These are phyloP conservation scores for Lasioglossum leucozonium DNA, from an alignment of 2,888 invertebrate genomes.

Conservation along the genomic window DNA sequence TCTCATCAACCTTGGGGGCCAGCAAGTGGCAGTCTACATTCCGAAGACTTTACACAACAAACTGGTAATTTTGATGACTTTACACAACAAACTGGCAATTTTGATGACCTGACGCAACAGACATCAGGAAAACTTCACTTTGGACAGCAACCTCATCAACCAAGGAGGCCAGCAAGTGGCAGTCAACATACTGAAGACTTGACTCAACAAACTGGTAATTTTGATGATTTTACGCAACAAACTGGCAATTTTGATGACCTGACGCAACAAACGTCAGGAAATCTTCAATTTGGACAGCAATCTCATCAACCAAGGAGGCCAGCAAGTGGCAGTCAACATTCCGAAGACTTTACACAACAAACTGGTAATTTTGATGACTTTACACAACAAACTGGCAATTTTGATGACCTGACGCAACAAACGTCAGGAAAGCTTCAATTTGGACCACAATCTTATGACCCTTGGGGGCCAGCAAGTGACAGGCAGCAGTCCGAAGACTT, in stretches of 20 bases:
- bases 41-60: slow-evolving; percentile 62
- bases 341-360: slow-evolving; percentile 45
- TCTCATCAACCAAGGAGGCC: slow-evolving; percentile 17
- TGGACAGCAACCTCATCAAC: slow-evolving; percentile 34
- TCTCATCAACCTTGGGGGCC: slow-evolving; percentile 21
- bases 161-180: slow-evolving; percentile 14
- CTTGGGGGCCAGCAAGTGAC: slow-evolving; percentile 11
- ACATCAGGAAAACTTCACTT: slow-evolving; percentile 44
- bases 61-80: slow-evolving; percentile 58
- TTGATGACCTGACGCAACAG: slow-evolving; percentile 60
- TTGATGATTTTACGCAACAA: slow-evolving; percentile 66
- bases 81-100: slow-evolving; percentile 54
- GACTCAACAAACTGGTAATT: slow-evolving; percentile 45
- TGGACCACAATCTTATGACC: slow-evolving; percentile 32
- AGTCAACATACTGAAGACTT: slow-evolving; percentile 41
- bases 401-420: slow-evolving; percentile 65
- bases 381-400: slow-evolving; percentile 44
- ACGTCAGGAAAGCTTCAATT: slow-evolving; percentile 46
- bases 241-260: slow-evolving; percentile 64
- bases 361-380: slow-evolving; percentile 65
- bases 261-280: slow-evolving; percentile 51
- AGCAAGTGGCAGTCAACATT: slow-evolving; percentile 9
- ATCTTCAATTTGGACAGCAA: slow-evolving; percentile 44
- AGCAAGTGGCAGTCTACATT: slow-evolving; percentile 19
- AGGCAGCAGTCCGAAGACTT: slow-evolving; percentile 44